These are phyloP conservation scores for Pangasianodon hypophthalmus DNA, from an alignment of 2,113 vertebrate species.

Conservation along the genomic window DNA sequence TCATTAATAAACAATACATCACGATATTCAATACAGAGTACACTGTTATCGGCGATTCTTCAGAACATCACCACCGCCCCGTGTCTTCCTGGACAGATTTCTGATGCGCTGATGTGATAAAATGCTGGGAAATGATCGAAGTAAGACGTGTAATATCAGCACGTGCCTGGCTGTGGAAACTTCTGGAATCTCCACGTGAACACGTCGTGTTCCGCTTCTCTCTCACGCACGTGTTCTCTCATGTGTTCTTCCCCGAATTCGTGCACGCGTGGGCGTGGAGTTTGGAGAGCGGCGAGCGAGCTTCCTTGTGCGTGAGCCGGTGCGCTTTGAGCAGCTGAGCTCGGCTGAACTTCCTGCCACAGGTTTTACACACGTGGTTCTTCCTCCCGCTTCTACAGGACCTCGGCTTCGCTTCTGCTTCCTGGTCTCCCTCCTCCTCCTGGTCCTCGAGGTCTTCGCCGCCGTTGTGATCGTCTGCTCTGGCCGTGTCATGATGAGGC, in stretches of 20 bases:
- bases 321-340: constrained; percentile 72
- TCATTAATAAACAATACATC: neutral
- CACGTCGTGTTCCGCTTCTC: neutral
- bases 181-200: neutral
- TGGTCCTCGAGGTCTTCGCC: neutral
- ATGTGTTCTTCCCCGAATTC: constrained; percentile 55
- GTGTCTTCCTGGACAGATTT: neutral
- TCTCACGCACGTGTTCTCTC: neutral
- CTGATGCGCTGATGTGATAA: neutral
- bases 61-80: neutral
- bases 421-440: constrained; percentile 44
- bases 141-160: neutral
- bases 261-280: constrained; percentile 67
- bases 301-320: constrained; percentile 63
- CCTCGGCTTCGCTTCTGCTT: constrained; percentile 57
- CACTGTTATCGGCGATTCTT: neutral
- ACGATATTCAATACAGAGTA: neutral
- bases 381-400: constrained; percentile 52
- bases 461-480: no score
- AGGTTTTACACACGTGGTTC: constrained; percentile 71
- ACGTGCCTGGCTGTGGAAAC: neutral
- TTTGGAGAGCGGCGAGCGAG: constrained; percentile 60
- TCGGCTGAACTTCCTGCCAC: constrained; percentile 72
- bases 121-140: neutral
- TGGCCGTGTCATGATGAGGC: neutral